Base-by-base conservation (phyloP, 2,888 invertebrate genomes). In the Leucophenga maculata region DNA sequence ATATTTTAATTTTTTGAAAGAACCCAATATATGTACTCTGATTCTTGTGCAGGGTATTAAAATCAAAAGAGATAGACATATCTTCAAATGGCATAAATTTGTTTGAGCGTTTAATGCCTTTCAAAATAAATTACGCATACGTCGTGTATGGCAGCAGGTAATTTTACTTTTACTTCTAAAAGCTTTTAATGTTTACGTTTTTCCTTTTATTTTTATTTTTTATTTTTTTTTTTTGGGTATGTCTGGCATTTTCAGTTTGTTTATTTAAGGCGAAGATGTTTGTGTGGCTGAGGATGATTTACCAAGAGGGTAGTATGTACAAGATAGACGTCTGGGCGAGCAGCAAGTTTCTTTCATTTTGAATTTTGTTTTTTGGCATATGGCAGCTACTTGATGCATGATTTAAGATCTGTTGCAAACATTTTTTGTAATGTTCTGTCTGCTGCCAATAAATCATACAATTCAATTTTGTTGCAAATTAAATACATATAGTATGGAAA, bases 81-180 rank as follows among this genome's bases (percentile, higher is more conserved):
- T 39, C 39, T 11, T 39, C 1, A 8, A 39, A 8, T 39, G 9
- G 8, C 1, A 11, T 39, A 8, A 11, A 39, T 39, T 39, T 11
- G 39, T 11, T 39, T 39, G 39, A 39, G 39, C 16, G 39, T 60
- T 60, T 18, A 39, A 60, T 16, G 18, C 44, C 14, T 39, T 14
- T 60, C 18, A 32, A 59, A 60, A 60, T 18, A 60, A 39, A 60
- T 39, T 60, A 60, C 60, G 60, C 18, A 60, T 60, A 60, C 60
- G 39, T 22, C 55, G 26, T 55, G 55, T 18, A 11, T 39, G 16
- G 60, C 60, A 16, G 20, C 2, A 32, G 39, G 9, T 20, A 60
- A 18, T 60, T 11, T 55, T 39, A 31, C 9, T 60, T 39, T 60
- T 16, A 18, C 32, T 32, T 60, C 20, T 60, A 54, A 13, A 54